A percentile compares a stretch with the other conserved stretches of the same genome.
Conservation (phyloP, 1,140 invertebrate species). For the Caenorhabditis briggsae region DNA sequence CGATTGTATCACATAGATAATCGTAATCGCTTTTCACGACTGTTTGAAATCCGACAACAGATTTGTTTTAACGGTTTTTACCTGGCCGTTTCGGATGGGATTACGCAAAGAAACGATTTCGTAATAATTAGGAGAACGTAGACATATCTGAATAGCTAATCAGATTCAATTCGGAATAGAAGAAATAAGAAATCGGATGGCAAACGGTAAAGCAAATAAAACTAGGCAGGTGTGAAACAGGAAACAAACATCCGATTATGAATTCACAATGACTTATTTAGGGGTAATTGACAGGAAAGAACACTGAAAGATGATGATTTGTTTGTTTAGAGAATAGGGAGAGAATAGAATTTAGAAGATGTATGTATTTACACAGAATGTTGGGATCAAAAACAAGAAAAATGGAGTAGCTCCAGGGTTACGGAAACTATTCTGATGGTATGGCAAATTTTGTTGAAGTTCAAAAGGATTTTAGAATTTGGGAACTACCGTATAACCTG, state of each 20-base stretch:
- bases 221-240: slow-evolving; percentile 49
- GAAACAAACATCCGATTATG: slow-evolving; percentile 51
- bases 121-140: slow-evolving; percentile 5
- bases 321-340: neutral
- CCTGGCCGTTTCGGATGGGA: neutral
- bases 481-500: too few species aligned
- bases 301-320: slow-evolving; percentile 9
- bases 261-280: slow-evolving; percentile 41
- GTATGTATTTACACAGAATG: neutral
- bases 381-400: slow-evolving; percentile 6
- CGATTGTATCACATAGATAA: neutral
- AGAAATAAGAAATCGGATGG: neutral
- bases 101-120: slow-evolving; percentile 33
- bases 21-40: neutral
- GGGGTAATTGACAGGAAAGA: slow-evolving; percentile 44
- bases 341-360: too few species aligned
- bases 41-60: neutral
- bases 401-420: neutral
- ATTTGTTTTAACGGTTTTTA: slow-evolving; percentile 22
- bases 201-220: slow-evolving; percentile 40
- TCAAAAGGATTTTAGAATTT: too few species aligned
- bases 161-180: slow-evolving; percentile 41
- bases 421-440: neutral
- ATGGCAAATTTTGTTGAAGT: neutral
- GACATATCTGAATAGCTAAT: slow-evolving; percentile 48